Conservation (phyloP, 2,888 invertebrate genomes). For the Dolomedes plantarius region DNA sequence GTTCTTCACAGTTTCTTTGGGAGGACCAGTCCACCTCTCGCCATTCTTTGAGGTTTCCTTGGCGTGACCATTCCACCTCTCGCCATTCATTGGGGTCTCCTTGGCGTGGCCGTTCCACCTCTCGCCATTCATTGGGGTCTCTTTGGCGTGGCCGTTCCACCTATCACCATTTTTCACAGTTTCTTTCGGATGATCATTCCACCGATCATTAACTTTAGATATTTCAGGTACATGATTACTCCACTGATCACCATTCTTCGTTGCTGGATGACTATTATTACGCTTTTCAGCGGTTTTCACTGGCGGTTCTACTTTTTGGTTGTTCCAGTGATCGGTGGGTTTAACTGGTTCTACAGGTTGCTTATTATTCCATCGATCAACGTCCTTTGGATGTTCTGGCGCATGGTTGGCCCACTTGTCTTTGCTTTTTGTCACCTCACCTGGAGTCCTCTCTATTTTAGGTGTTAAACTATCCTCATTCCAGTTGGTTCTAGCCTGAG, state of each 20-base stretch:
- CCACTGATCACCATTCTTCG: slow-evolving; percentile 15
- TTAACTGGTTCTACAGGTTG: background rate
- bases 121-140: slow-evolving; percentile 17
- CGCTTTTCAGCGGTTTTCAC: slow-evolving; percentile 21
- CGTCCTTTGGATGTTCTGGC: slow-evolving; percentile 11
- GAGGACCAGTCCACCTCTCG: slow-evolving; percentile 33
- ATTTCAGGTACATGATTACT: background rate
- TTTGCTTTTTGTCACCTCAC: slow-evolving; percentile 14
- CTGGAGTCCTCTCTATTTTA: slow-evolving; percentile 24
- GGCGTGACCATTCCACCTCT: slow-evolving; percentile 16
- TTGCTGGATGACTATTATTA: slow-evolving; percentile 23
- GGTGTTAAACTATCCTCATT: slow-evolving; percentile 9
- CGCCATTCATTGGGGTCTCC: background rate
- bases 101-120: slow-evolving; percentile 34
- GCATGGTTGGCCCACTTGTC: slow-evolving; percentile 42
- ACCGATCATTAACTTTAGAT: slow-evolving; percentile 20
- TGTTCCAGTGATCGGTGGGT: slow-evolving; percentile 16
- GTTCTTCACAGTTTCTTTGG: background rate
- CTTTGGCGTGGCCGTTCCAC: slow-evolving; percentile 33
- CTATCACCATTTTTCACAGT: slow-evolving; percentile 22
- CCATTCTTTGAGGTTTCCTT: background rate
- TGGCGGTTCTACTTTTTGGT: slow-evolving; percentile 23
- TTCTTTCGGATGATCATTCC: slow-evolving; percentile 31
- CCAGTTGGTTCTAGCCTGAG: slow-evolving; percentile 33
- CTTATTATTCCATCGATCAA: slow-evolving; percentile 28